phyloP scores from a whole-genome alignment of 2,797 vertebrate species.

The Sarcophilus harrisii region DNA sequence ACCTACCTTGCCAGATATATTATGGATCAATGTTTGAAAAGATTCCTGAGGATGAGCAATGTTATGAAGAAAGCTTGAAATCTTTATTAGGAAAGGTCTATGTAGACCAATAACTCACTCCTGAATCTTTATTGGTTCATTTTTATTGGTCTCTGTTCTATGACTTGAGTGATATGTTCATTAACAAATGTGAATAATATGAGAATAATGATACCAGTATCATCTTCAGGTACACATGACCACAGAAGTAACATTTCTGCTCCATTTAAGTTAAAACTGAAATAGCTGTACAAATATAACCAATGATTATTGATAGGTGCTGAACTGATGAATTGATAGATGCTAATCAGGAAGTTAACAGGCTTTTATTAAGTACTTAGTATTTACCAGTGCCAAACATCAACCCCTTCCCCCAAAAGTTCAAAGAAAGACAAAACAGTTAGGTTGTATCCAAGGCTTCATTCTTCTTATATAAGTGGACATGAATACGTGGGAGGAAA shows the following conservation, averaged over 20 bases:
- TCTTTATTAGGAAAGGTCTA: slow-evolving; percentile 65
- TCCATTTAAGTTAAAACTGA: not conserved
- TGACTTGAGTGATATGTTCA: not conserved
- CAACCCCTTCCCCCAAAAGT: too few relatives aligned
- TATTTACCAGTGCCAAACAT: not conserved
- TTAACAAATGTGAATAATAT: not conserved
- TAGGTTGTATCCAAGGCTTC: too few relatives aligned
- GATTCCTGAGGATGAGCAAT: slow-evolving; percentile 65
- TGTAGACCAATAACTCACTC: slow-evolving; percentile 59
- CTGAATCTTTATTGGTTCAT: slow-evolving; percentile 44
- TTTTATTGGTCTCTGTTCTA: slow-evolving; percentile 17
- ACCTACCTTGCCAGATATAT: slow-evolving; percentile 6
- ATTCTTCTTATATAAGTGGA: too few relatives aligned
- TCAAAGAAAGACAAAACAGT: too few relatives aligned
- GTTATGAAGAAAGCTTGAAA: slow-evolving; percentile 67
- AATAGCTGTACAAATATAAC: not conserved
- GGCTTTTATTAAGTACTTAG: not conserved
- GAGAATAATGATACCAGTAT: not conserved
- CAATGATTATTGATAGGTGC: not conserved
- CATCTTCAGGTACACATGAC: not conserved
- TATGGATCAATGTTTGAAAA: slow-evolving; percentile 69
- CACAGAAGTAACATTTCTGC: not conserved
- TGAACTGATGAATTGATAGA: not conserved
- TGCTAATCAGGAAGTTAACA: not conserved
- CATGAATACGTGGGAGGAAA: too few relatives aligned